Percentiles rank a stretch among this genome's conserved stretches.
phyloP scores from a whole-genome alignment of 2,888 invertebrate genomes.

The Eledona agricola region DNA sequence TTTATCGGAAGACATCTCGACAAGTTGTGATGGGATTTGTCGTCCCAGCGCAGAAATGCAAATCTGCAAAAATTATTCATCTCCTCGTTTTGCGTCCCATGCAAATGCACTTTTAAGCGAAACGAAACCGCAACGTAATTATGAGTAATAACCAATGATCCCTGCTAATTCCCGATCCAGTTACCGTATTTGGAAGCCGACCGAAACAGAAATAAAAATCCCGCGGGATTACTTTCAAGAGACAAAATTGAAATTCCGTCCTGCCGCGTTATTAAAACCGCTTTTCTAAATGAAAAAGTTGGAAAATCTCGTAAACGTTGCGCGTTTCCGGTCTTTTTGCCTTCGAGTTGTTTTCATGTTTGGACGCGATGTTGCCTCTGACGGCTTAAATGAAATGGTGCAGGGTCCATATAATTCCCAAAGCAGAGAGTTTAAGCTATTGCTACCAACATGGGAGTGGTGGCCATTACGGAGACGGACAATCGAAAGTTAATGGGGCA shows the following conservation, averaged over 20 bases:
- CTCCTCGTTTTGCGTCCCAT: too few relatives aligned
- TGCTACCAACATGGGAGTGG: constrained; percentile 41
- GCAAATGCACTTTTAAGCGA: constrained; percentile 2
- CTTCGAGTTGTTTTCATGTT: not conserved
- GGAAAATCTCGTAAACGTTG: not conserved
- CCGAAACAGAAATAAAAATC: not conserved
- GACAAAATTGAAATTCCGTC: not conserved
- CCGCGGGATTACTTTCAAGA: constrained; percentile 5
- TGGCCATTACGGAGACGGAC: constrained; percentile 47
- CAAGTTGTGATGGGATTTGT: too few relatives aligned
- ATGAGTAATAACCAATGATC: constrained; percentile 13
- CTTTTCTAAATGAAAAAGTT: constrained; percentile 1
- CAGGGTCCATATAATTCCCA: constrained; percentile 10
- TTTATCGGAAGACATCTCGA: too few relatives aligned
- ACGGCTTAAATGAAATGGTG: constrained; percentile 3
- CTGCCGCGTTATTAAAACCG: constrained; percentile 8
- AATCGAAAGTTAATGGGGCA: constrained; percentile 53
- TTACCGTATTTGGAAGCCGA: not conserved
- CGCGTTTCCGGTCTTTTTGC: constrained; percentile 1
- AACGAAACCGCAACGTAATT: constrained; percentile 3
- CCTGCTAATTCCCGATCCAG: not conserved
- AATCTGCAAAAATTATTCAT: too few relatives aligned
- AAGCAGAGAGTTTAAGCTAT: constrained; percentile 18
- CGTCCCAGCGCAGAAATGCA: too few relatives aligned
- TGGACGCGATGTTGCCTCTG: not conserved